phyloP scores from a whole-genome alignment of 2,888 invertebrate species.

The Creontiades dilutus region DNA sequence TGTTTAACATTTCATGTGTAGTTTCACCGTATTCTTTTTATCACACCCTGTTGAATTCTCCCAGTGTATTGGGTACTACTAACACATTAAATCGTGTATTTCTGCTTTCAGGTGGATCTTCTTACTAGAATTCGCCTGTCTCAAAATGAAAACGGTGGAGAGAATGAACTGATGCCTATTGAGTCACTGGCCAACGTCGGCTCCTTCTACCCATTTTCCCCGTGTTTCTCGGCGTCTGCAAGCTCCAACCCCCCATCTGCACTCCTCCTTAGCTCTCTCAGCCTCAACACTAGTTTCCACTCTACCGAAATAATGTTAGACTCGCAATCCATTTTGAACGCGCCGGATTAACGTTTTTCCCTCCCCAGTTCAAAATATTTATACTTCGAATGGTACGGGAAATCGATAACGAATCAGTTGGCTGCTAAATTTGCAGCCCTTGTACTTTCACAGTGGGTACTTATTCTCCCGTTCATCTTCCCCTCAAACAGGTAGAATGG shows the following conservation, averaged over 20 bases:
- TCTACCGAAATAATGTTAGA: conserved; percentile 84
- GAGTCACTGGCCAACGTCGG: conserved; percentile 75
- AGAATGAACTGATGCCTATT: conserved; percentile 40
- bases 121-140: conserved; percentile 71
- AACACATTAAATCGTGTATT: too few relatives aligned
- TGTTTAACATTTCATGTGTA: too few relatives aligned
- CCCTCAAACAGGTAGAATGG: too few relatives aligned
- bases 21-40: too few relatives aligned
- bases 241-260: conserved; percentile 80
- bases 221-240: conserved; percentile 77
- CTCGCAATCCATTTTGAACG: conserved; percentile 85
- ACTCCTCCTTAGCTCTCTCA: conserved; percentile 79
- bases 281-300: conserved; percentile 82
- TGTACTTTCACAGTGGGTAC: too few relatives aligned
- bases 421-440: too few relatives aligned
- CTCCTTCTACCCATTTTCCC: conserved; percentile 80
- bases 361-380: too few relatives aligned
- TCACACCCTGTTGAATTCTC: too few relatives aligned
- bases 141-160: conserved; percentile 77
- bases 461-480: too few relatives aligned
- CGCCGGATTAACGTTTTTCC: conserved; percentile 80
- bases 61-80: too few relatives aligned
- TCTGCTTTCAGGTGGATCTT: conserved; percentile 72
- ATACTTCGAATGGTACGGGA: too few relatives aligned
- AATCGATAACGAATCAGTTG: too few relatives aligned